A percentile compares a stretch with the other conserved stretches of the same genome.
Evolutionary conservation across 2,797 vertebrate genomes (phyloP).

Genomic region (Poecilia wingei): DNA sequence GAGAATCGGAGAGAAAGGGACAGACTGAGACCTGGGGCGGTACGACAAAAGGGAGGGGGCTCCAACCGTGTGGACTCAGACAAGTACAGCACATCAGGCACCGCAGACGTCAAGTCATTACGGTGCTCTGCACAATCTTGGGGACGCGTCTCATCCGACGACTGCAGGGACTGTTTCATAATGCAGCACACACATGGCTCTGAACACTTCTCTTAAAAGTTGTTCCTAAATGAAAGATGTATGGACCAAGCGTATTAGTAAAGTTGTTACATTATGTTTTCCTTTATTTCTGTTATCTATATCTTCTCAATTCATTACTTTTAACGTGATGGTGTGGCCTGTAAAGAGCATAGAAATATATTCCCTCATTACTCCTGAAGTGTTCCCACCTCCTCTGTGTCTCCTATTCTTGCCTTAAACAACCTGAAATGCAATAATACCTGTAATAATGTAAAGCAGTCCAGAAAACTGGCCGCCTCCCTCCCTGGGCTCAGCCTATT

Average conservation of each 20-base stretch:
- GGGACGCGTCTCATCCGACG: conserved; percentile 67
- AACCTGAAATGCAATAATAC: conserved; percentile 82
- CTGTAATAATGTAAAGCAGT: conserved; percentile 61
- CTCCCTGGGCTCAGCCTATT: conserved; percentile 53
- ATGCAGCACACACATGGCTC: conserved; percentile 61
- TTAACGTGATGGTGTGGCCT: conserved; percentile 62
- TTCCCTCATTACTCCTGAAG: conserved; percentile 69
- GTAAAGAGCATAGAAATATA: conserved; percentile 64
- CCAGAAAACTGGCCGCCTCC: conserved; percentile 57
- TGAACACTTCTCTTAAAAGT: conserved; percentile 56
- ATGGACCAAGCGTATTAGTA: conserved; percentile 77
- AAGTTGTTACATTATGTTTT: conserved; percentile 63
- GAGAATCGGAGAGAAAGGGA: conserved; percentile 15
- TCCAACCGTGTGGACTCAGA: conserved; percentile 56
- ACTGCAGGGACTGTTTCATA: conserved; percentile 78
- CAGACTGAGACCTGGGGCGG: conserved; percentile 38
- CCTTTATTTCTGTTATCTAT: conserved; percentile 49
- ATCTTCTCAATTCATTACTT: conserved; percentile 51
- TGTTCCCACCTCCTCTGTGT: conserved; percentile 67
- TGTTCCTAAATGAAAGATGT: conserved; percentile 63
- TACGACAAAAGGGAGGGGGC: conserved; percentile 52
- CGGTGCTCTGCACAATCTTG: conserved; percentile 62
- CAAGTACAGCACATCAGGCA: conserved; percentile 66
- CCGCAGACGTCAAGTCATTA: conserved; percentile 60
- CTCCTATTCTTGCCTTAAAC: conserved; percentile 77